Conservation (phyloP, 2,113 vertebrate genomes). For the Apus apus region DNA sequence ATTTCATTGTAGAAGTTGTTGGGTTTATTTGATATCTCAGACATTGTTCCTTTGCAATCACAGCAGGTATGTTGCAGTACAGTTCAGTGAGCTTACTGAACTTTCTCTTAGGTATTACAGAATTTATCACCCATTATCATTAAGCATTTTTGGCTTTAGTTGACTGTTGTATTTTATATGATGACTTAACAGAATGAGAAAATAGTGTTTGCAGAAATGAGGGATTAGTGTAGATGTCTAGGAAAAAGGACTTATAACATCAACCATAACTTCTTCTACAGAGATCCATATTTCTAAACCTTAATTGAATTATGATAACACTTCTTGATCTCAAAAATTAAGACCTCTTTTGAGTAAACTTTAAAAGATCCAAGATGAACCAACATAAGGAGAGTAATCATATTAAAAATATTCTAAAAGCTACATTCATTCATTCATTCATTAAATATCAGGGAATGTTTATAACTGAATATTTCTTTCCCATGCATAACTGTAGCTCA, state of each 20-base stretch:
- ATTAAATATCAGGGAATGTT: background rate
- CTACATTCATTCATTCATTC: background rate
- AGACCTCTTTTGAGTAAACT: background rate
- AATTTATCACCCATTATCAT: background rate
- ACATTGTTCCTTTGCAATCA: background rate
- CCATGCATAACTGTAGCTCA: background rate
- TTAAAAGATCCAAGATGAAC: background rate
- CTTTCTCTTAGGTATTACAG: background rate
- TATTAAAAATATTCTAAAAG: background rate
- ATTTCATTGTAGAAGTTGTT: background rate
- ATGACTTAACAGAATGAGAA: background rate
- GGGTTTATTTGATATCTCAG: background rate
- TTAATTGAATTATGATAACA: background rate
- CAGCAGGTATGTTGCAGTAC: background rate
- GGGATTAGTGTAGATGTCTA: background rate
- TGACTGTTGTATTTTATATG: background rate
- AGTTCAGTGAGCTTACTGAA: background rate
- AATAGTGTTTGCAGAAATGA: background rate
- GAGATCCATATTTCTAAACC: background rate
- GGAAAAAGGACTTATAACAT: background rate
- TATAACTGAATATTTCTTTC: background rate
- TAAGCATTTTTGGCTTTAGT: background rate
- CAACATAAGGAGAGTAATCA: background rate
- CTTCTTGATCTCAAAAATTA: background rate
- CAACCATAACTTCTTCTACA: background rate